A percentile compares a stretch with the other conserved stretches of the same genome.
These are phyloP conservation scores for Procambarus clarkii DNA, from an alignment of 1,140 invertebrate species.

Conservation along the genomic window DNA sequence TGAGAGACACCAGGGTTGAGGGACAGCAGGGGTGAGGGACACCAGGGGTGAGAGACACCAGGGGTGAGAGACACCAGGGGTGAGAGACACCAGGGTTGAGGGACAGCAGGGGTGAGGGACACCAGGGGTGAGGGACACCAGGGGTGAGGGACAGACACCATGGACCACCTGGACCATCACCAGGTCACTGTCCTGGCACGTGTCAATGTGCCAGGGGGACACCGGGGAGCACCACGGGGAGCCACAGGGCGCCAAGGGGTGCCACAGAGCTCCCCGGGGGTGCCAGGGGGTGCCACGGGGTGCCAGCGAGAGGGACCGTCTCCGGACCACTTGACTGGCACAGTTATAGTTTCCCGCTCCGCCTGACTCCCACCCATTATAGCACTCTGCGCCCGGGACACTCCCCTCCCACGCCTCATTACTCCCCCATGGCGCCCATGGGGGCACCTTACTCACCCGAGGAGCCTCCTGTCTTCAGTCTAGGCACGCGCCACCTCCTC, in stretches of 20 bases:
- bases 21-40: no score
- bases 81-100: no score
- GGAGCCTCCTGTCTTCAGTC: neutral
- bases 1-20: no score
- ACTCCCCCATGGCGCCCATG: neutral
- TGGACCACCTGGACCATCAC: no score
- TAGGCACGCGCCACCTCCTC: neutral
- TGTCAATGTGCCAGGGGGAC: neutral
- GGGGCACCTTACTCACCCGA: constrained; percentile 1
- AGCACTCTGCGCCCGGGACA: neutral
- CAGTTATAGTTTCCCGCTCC: neutral
- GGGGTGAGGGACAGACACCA: no score
- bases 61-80: no score
- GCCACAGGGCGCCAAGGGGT: no score
- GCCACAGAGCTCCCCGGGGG: neutral
- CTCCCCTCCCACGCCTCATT: neutral
- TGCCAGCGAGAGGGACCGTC: no score
- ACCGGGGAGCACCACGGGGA: neutral
- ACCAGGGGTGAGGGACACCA: no score
- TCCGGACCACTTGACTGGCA: neutral
- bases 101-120: no score
- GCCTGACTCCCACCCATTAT: neutral
- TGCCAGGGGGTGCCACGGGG: neutral
- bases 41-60: no score
- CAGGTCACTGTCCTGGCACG: no score